Percentiles rank a stretch among this genome's conserved stretches.
Conservation (phyloP, 2,797 vertebrate species). For the Sebastes dallii region DNA sequence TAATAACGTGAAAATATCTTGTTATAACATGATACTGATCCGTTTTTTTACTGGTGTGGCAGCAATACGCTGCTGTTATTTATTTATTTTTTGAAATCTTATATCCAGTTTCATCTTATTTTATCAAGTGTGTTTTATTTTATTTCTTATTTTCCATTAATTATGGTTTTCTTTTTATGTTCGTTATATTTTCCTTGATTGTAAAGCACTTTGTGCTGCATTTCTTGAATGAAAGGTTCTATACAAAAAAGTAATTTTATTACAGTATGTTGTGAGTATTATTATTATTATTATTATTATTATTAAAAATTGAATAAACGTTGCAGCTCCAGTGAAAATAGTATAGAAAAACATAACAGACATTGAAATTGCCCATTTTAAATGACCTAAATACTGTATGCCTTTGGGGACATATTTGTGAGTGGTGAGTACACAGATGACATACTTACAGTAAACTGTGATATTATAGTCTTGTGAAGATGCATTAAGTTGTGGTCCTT, state of each 20-base stretch:
- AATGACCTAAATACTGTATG: neutral
- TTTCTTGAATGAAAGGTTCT: too few species aligned
- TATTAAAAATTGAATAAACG: neutral
- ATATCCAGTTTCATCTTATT: neutral
- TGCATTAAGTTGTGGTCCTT: conserved; percentile 43
- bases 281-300: neutral
- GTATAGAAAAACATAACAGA: neutral
- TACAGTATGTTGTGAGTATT: too few species aligned
- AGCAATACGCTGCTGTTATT: neutral
- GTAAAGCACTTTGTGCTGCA: neutral
- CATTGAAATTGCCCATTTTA: neutral
- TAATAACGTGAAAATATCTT: too few species aligned
- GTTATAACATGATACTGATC: too few species aligned
- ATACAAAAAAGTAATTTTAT: too few species aligned
- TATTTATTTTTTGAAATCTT: neutral
- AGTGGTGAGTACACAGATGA: neutral
- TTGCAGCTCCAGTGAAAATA: neutral
- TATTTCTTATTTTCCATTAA: neutral
- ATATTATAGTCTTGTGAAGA: conserved; percentile 19
- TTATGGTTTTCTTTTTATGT: neutral
- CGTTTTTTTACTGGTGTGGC: too few species aligned
- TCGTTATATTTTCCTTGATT: neutral
- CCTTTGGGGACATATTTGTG: neutral
- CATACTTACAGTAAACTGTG: conserved; percentile 65
- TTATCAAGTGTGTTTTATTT: neutral